Base-by-base conservation (phyloP, 2,888 invertebrate species). In the Seira ritae region DNA sequence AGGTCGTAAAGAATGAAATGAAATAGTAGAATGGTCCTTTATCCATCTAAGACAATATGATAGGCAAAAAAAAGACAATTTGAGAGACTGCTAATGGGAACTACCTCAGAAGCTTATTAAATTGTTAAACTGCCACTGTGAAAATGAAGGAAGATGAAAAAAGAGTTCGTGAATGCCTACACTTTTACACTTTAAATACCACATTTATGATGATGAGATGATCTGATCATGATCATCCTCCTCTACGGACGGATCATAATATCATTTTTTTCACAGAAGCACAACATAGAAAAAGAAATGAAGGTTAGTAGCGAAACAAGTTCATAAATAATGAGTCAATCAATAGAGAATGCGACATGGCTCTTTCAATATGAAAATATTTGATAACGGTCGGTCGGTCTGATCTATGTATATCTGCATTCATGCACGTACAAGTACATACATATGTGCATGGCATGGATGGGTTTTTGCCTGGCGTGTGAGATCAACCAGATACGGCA, bases 321-420 rank as follows among this genome's bases (percentile, higher is more conserved):
- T 80, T 80, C 80, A 80, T 80, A 80, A 80, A 80, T 80, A 75
- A 80, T 80, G 80, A 80, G 80, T 75, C 80, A 80, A 80, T 80
- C 80, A 75, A 80, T 80, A 75, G 50, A 55, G 42, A 46, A 75
- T 31, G 31, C 70, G 75, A 74, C 80, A 31, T 31, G 31, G 8
- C 31, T 31, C 31, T 31, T 31, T 31, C 31, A 60, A 69, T 62
- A 71, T 42, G 24, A 42, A 67, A 31, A 60, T 70, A 80, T 75
- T 71, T 80, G 80, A 80, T 80, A 80, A 80, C 75, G 80, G 80
- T 75, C 70, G 80, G 74, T 31, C 31, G 31, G 31, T 31, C 31
- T 31, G 31, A 31, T 31, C 31, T 31, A 31, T 31, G 3, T 31
- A 2, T 31, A 2, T 31, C 31, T 31, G 3, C 31, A n/a, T n/a